A percentile compares a stretch with the other conserved stretches of the same genome.
Evolutionary conservation across 2,888 invertebrate species (phyloP).

Genomic region (Cerastis leucographa): DNA sequence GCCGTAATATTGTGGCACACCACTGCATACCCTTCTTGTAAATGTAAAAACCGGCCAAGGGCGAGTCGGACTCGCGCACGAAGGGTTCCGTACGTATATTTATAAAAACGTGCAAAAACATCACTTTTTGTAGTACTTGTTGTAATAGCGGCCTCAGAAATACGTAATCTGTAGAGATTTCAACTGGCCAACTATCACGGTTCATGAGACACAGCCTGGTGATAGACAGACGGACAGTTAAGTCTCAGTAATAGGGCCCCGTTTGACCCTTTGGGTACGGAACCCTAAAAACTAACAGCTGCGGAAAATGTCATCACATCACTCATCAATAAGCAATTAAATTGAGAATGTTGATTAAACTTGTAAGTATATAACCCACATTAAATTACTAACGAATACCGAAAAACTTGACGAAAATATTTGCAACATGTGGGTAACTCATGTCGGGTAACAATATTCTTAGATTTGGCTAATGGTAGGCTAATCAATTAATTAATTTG

Average conservation of each 20-base stretch:
- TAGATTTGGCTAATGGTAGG: background rate
- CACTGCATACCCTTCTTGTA: background rate
- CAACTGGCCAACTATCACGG: too few species aligned
- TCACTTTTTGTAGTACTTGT: too few species aligned
- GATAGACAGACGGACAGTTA: too few species aligned
- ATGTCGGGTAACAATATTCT: background rate
- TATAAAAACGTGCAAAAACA: too few species aligned
- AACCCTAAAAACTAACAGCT: background rate
- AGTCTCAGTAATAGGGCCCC: too few species aligned
- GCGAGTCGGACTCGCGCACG: too few species aligned
- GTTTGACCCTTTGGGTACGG: too few species aligned
- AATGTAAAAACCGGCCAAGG: too few species aligned
- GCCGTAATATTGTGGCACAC: background rate
- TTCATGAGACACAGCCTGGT: too few species aligned
- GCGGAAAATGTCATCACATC: constrained; percentile 12
- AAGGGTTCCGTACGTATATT: too few species aligned
- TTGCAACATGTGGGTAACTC: background rate
- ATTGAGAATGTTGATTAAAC: constrained; percentile 13
- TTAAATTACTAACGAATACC: background rate
- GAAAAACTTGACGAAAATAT: background rate
- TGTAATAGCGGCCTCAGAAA: too few species aligned
- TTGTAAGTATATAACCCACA: background rate
- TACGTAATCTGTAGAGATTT: too few species aligned
- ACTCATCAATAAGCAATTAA: background rate
- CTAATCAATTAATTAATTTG: background rate